Evolutionary conservation across 2,888 invertebrate species (phyloP), one percentile per base, ranked within the genome.

Genomic region (Andrena marginata): DNA sequence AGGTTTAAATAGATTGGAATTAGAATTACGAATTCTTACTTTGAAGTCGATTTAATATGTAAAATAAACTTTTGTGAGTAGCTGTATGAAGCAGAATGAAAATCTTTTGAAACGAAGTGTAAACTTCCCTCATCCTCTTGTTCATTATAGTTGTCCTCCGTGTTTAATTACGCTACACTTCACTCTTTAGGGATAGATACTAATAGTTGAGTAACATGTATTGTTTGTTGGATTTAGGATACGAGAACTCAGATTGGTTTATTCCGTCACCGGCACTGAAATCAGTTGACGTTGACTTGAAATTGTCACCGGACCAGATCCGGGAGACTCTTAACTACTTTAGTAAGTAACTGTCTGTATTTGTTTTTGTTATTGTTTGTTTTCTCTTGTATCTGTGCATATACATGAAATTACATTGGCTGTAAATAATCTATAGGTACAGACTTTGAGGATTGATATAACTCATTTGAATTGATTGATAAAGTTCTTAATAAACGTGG

Each of bases 261-360:
- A 97, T 99, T 91, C 98, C 98, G 74, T 96, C 97, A 84, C 98
- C 98, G 85, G 97, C 98, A 84, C 95, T 98, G 87, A 96, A 96
- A 88, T 96, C 96, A 88, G 94, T 95, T 92, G 95, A 97, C 92
- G 96, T 96, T 89, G 97, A 97, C 91, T 95, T 97, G 91, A 97
- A 97, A 91, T 95, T 99, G 87, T 98, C 98, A 77, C 97, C 98
- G 95, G 98, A 98, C 94, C 98, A 98, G 95, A 98, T 98, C 95
- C 97, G 98, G 94, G 98, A 99, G 95, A 98, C 98, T 77, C 97
- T 99, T 91, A 98, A 99, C 96, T 99, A 99, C 95, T 99, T 99
- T 95, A 97, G 99, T 99, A 95, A 98, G 98, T 98, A 95, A 87
- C 73, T 48, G 77, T 72, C 51, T 77, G n/a, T 60, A 77, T 77